Evolutionary conservation across 2,888 invertebrate species (phyloP).

Genomic region (Mesochorus sp.): DNA sequence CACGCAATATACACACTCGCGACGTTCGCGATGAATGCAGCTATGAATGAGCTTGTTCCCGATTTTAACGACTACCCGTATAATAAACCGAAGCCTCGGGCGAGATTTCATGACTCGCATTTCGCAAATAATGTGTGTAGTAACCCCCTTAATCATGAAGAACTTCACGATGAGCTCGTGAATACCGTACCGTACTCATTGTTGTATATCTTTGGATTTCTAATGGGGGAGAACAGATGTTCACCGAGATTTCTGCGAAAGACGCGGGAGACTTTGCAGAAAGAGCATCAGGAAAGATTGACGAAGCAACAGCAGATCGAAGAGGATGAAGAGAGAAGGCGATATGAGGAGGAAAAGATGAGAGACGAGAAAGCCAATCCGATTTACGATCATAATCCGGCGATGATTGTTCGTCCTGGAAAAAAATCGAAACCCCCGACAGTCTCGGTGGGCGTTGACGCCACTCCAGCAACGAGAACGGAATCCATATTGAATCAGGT

Average conservation of each 20-base stretch:
- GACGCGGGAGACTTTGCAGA: constrained; percentile 78
- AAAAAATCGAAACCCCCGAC: constrained; percentile 85
- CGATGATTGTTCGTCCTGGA: constrained; percentile 75
- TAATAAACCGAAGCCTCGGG: constrained; percentile 1
- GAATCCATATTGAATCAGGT: constrained; percentile 89
- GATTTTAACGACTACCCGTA: constrained; percentile 12
- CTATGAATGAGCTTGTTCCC: constrained; percentile 11
- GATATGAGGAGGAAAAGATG: constrained; percentile 62
- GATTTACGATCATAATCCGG: constrained; percentile 76
- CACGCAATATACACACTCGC: not conserved
- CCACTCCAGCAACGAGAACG: constrained; percentile 89
- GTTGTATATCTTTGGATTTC: not conserved
- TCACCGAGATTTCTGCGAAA: constrained; percentile 87
- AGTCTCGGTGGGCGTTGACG: constrained; percentile 90
- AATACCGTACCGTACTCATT: not conserved
- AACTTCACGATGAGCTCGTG: not conserved
- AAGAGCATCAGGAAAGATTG: constrained; percentile 77
- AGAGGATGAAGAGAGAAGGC: constrained; percentile 66
- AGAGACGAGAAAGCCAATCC: constrained; percentile 70
- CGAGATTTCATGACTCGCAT: not conserved
- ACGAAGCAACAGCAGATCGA: constrained; percentile 76
- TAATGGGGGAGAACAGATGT: constrained; percentile 81
- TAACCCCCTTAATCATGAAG: too few species aligned
- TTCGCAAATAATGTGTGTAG: too few species aligned
- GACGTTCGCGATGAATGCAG: not conserved